These are phyloP conservation scores for Acanthoscelides obtectus DNA, from an alignment of 2,888 invertebrate species.

Conservation along the genomic window DNA sequence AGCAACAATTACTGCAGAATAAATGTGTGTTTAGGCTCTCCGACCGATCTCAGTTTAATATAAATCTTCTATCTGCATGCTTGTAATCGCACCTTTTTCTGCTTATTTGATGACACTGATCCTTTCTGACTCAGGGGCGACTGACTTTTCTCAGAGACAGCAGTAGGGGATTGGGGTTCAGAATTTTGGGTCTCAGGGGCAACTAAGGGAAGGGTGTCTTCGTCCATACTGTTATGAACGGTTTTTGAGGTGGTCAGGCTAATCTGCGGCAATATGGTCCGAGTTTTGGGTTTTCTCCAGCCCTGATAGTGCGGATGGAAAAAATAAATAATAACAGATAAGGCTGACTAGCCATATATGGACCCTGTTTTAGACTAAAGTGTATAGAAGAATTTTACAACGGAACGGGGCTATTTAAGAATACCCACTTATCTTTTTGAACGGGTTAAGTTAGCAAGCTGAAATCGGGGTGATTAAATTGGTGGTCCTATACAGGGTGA, in stretches of 20 bases:
- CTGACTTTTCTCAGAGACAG: constrained; percentile 52
- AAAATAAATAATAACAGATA: not conserved
- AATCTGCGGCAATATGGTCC: constrained; percentile 66
- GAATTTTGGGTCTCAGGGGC: constrained; percentile 43
- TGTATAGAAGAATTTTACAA: too few relatives aligned
- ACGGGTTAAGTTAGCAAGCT: too few relatives aligned
- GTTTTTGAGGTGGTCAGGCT: constrained; percentile 53
- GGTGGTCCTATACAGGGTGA: too few relatives aligned
- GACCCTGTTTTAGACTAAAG: too few relatives aligned
- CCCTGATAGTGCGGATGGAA: constrained; percentile 53
- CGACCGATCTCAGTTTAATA: constrained; percentile 25
- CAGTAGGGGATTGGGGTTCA: constrained; percentile 48
- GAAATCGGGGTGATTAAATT: too few relatives aligned
- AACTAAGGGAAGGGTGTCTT: constrained; percentile 44
- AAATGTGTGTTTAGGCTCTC: too few relatives aligned
- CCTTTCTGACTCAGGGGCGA: constrained; percentile 52
- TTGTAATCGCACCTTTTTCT: constrained; percentile 49
- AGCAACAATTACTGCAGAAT: too few relatives aligned
- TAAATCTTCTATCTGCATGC: constrained; percentile 29
- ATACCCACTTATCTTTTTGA: too few relatives aligned
- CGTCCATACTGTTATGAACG: constrained; percentile 47
- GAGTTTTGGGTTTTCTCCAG: constrained; percentile 75
- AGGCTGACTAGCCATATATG: too few relatives aligned
- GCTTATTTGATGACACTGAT: constrained; percentile 51
- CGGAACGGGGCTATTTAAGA: too few relatives aligned